A percentile compares a stretch with the other conserved stretches of the same genome.
phyloP scores from a whole-genome alignment of 2,797 vertebrate species.

The Carduelis carduelis region DNA sequence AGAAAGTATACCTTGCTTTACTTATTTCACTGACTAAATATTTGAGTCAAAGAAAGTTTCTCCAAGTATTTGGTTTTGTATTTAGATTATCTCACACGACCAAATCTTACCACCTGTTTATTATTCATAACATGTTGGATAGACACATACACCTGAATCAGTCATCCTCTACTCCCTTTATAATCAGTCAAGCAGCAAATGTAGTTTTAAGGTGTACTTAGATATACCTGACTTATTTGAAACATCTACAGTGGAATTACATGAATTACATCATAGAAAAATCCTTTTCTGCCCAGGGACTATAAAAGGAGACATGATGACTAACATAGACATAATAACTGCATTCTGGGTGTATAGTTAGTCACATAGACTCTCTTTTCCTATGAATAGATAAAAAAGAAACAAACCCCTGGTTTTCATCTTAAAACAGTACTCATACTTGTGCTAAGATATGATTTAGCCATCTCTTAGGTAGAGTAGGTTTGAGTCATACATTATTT shows the following conservation, averaged over 20 bases:
- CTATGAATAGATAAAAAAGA: not conserved
- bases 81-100: not conserved
- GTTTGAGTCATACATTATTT: not conserved
- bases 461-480: not conserved
- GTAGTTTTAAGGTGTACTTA: not conserved
- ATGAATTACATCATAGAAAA: not conserved
- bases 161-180: not conserved
- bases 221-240: not conserved
- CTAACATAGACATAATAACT: not conserved
- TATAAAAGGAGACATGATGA: not conserved
- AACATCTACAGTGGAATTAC: not conserved
- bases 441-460: not conserved
- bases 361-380: not conserved
- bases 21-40: not conserved
- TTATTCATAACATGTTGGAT: not conserved
- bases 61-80: not conserved
- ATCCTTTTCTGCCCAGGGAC: not conserved
- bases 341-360: not conserved
- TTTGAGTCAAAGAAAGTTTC: not conserved
- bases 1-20: not conserved
- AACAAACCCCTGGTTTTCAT: accelerated
- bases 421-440: not conserved
- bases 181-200: not conserved
- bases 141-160: not conserved
- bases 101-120: not conserved